A percentile compares a stretch with the other conserved stretches of the same genome.
These are phyloP conservation scores for Drosophila miranda DNA, from an alignment of 1,140 invertebrate genomes.

Conservation along the genomic window DNA sequence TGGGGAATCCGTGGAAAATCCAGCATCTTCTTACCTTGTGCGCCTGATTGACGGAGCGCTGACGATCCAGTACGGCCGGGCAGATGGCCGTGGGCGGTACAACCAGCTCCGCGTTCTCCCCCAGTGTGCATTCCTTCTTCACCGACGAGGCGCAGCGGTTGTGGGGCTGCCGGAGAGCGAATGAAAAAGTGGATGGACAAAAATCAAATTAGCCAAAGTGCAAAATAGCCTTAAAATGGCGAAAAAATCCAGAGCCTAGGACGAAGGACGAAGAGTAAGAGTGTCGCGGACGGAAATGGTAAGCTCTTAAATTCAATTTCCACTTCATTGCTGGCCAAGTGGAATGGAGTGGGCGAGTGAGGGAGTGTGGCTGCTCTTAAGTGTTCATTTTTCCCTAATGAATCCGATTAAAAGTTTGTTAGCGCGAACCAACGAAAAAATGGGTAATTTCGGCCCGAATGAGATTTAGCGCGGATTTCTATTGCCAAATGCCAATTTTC, in stretches of 20 bases:
- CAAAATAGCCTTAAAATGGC: conserved; percentile 13
- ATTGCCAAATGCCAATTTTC: conserved; percentile 53
- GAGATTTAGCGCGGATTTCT: conserved; percentile 54
- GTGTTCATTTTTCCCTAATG: conserved; percentile 56
- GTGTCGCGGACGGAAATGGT: conserved; percentile 16
- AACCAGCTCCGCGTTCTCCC: conserved; percentile 93
- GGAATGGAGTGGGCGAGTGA: neutral
- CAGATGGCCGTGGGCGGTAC: conserved; percentile 97
- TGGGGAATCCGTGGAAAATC: neutral
- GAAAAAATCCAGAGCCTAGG: too few relatives aligned
- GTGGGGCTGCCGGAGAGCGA: conserved; percentile 87
- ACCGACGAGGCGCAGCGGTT: conserved; percentile 96
- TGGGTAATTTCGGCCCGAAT: conserved; percentile 68
- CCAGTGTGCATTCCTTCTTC: conserved; percentile 94
- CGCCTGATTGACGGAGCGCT: conserved; percentile 85
- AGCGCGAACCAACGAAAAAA: conserved; percentile 49
- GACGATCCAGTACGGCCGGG: conserved; percentile 94
- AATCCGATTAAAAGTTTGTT: conserved; percentile 77
- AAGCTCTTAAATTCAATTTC: conserved; percentile 62
- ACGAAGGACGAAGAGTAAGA: too few relatives aligned
- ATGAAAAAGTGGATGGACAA: neutral
- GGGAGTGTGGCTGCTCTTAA: conserved; percentile 13
- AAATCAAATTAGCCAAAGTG: conserved; percentile 51
- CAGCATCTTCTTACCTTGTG: conserved; percentile 61
- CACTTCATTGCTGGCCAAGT: conserved; percentile 33